Evolutionary conservation across 2,797 vertebrate genomes (phyloP).

Genomic region (Paratrypauchen microcephalus): DNA sequence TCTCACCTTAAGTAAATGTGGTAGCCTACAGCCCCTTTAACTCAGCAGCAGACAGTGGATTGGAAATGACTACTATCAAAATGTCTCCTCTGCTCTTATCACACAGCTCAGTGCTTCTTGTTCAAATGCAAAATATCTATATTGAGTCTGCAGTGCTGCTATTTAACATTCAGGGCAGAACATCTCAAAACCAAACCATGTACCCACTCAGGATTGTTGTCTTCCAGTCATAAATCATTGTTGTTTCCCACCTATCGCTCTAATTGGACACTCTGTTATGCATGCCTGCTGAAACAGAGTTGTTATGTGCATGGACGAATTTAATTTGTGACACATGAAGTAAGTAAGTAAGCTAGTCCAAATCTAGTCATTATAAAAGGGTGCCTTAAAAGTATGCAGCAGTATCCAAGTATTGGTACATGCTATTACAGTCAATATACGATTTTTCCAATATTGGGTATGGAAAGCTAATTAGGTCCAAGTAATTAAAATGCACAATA

Average conservation of each 20-base stretch:
- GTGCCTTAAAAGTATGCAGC: neutral
- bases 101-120: neutral
- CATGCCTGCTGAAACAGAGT: neutral
- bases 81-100: constrained; percentile 17
- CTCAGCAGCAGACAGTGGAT: constrained; percentile 14
- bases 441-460: no score
- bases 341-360: neutral
- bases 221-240: neutral
- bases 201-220: neutral
- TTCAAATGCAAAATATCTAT: neutral
- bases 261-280: constrained; percentile 1
- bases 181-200: neutral
- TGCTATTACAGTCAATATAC: no score
- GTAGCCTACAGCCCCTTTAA: no score
- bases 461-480: no score
- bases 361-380: neutral
- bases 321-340: no score
- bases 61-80: constrained; percentile 30
- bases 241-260: neutral
- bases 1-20: no score
- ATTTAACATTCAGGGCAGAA: neutral
- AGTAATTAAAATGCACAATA: no score
- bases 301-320: neutral
- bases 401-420: no score
- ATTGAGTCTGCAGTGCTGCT: neutral